Evolutionary conservation across 92 coral and sea anemone genomes (phyloP), one percentile per base, ranked within the genome.

Genomic region (Paragorgia papillata): DNA sequence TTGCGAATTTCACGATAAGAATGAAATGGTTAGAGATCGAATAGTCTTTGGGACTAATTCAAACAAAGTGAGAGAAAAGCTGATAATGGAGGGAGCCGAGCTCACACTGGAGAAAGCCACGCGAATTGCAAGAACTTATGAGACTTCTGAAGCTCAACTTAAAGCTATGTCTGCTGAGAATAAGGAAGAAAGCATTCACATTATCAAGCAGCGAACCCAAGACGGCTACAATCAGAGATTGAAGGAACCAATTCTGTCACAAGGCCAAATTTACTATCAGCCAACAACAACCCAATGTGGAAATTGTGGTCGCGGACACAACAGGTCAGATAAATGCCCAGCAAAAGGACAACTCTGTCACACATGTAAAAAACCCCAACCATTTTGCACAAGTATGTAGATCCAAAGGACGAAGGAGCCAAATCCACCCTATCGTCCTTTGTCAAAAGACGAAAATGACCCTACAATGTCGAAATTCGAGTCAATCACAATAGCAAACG

Each of bases 71-170:
- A 60, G 88, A 68, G 82, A 87, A 78, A 83, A 84, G 46, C 70
- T 79, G 19, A 63, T 83, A 19, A 22, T 60, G 26, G 88, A 79
- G 79, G 91, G 85, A 25, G 34, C 84, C 20, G 85, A 83, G 0
- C 88, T 87, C 17, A 75, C 88, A 24, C 83, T 80, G 25, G 84
- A 88, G 50, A 84, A 81, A 79, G 89, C 92, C 30, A 74, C 77
- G 43, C 67, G 64, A 55, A 75, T 80, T 39, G 90, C 90, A 18
- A 75, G 84, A 63, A 63, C 90, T 14, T 57, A 44, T 22, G 79
- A 82, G 62, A 35, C 83, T 30, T 57, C 82, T 22, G 88, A 80
- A 51, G 85, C 82, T n/a, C n/a, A n/a, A n/a, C n/a, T n/a, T n/a
- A n/a, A n/a, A n/a, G n/a, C n/a, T n/a, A n/a, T n/a, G n/a, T n/a